Conservation (phyloP, 1,140 invertebrate genomes). For the Tetramorium simillimum region DNA sequence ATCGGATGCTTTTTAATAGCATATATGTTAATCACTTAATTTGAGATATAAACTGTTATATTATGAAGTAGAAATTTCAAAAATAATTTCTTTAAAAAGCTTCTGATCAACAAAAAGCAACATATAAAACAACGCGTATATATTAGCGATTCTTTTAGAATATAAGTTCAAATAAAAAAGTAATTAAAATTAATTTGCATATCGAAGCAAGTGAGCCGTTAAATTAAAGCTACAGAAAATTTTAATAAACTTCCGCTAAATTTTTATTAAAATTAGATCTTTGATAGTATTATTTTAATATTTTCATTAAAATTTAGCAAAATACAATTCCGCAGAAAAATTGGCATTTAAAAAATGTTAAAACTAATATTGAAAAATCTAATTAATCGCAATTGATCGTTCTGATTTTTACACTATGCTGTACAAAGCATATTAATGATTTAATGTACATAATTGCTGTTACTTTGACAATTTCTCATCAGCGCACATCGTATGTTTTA, state of each 20-base stretch:
- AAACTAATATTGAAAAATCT: background rate
- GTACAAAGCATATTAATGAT: slow-evolving; percentile 21
- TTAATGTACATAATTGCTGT: slow-evolving; percentile 9
- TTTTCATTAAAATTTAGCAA: background rate
- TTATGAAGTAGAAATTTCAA: background rate
- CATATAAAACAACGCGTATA: background rate
- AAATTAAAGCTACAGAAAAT: background rate
- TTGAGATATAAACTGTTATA: background rate
- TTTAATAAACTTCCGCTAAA: background rate
- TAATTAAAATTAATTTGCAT: background rate
- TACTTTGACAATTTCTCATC: slow-evolving; percentile 20
- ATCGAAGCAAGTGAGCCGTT: background rate
- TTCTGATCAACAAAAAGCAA: background rate
- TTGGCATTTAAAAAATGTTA: background rate
- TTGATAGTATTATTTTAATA: too few relatives aligned
- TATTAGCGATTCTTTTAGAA: background rate
- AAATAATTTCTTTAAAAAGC: background rate
- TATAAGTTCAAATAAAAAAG: background rate
- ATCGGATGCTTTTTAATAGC: background rate
- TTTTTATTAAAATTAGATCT: too few relatives aligned
- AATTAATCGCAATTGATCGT: background rate
- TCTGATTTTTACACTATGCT: background rate
- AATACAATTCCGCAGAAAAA: background rate
- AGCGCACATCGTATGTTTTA: background rate
- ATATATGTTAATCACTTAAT: background rate